These are phyloP conservation scores for Kryptolebias marmoratus DNA, from an alignment of 2,113 vertebrate species.

Conservation along the genomic window DNA sequence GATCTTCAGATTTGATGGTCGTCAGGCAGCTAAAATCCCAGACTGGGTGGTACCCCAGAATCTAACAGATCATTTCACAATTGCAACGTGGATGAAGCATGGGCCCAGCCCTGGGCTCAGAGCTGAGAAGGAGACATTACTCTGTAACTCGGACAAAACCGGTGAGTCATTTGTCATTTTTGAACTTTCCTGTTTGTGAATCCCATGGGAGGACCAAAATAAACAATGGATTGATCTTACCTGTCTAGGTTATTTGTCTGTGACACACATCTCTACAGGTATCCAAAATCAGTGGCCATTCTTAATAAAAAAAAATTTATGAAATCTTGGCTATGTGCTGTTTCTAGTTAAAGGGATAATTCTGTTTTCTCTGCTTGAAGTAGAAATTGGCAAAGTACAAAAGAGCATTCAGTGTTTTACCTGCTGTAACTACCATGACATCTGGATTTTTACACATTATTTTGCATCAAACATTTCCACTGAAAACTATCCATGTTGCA, in stretches of 20 bases:
- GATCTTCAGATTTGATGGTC: slow-evolving; percentile 95
- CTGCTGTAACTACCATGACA: no score
- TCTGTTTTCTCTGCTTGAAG: no score
- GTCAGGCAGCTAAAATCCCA: slow-evolving; percentile 93
- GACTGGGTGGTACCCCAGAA: slow-evolving; percentile 94
- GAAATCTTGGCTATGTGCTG: neutral
- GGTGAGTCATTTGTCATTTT: slow-evolving; percentile 78
- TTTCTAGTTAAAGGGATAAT: no score
- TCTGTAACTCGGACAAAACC: slow-evolving; percentile 98
- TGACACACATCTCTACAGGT: neutral
- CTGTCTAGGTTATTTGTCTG: neutral
- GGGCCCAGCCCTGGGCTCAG: slow-evolving; percentile 92
- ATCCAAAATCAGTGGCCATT: neutral
- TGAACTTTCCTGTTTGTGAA: slow-evolving; percentile 1
- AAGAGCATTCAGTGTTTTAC: no score
- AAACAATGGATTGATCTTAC: slow-evolving; percentile 1
- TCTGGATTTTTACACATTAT: no score
- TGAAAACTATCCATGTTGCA: no score
- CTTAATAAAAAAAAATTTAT: neutral
- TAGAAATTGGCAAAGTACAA: no score
- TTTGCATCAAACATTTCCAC: no score
- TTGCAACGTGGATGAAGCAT: slow-evolving; percentile 97
- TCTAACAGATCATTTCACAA: slow-evolving; percentile 96
- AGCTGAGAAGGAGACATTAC: slow-evolving; percentile 96
- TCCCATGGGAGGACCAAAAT: neutral